These are phyloP conservation scores for Pseudorhombus dupliciocellatus DNA, from an alignment of 2,113 vertebrate species.

Conservation along the genomic window DNA sequence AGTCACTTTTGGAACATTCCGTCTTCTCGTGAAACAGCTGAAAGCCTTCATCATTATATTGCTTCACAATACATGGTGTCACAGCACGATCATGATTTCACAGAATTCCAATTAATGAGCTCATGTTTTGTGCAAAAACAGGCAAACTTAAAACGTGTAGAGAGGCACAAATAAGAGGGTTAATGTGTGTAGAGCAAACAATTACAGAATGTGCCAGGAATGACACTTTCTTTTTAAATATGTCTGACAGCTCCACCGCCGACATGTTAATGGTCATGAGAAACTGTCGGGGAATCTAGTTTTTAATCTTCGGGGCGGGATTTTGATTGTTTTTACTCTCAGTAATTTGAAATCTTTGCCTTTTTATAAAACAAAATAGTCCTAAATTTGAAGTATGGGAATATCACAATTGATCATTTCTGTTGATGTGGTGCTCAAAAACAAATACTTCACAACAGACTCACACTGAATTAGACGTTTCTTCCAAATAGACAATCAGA, in stretches of 20 bases:
- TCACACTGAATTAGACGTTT: constrained; percentile 53
- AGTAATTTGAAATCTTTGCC: constrained; percentile 57
- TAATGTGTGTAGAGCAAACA: constrained; percentile 19
- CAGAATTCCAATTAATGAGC: constrained; percentile 70
- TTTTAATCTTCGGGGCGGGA: not conserved
- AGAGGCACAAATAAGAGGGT: constrained; percentile 10
- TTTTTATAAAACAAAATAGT: constrained; percentile 23
- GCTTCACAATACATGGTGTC: constrained; percentile 86
- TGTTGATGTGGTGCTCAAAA: constrained; percentile 42
- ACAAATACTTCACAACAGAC: constrained; percentile 63
- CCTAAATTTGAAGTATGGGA: constrained; percentile 29
- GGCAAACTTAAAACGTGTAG: constrained; percentile 61
- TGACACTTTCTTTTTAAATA: constrained; percentile 24
- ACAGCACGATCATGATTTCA: constrained; percentile 81
- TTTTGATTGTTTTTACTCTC: not conserved
- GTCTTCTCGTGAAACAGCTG: constrained; percentile 3
- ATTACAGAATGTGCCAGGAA: constrained; percentile 23
- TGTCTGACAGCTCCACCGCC: constrained; percentile 34
- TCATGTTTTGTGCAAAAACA: constrained; percentile 85
- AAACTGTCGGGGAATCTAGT: constrained; percentile 9
- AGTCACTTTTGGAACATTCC: constrained; percentile 80
- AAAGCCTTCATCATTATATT: constrained; percentile 75
- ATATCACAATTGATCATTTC: constrained; percentile 26
- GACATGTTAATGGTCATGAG: constrained; percentile 28
- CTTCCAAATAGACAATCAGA: constrained; percentile 49